Percentiles rank a stretch among this genome's conserved stretches.
Conservation (phyloP, 2,888 invertebrate species). For the Luperina nickerlii region DNA sequence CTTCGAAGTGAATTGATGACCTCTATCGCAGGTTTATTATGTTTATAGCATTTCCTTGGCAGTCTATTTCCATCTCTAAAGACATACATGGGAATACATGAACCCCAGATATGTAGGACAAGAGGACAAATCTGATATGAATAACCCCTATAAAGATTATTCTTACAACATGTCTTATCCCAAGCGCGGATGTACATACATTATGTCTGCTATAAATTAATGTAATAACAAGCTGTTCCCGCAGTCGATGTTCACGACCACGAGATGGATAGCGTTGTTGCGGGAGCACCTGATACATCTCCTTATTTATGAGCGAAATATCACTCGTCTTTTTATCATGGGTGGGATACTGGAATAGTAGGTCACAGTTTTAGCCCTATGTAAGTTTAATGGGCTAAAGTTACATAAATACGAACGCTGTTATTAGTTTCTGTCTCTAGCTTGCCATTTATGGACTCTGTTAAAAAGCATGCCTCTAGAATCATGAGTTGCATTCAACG, state of each 20-base stretch:
- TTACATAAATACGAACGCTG: background rate
- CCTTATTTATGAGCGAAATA: conserved; percentile 1
- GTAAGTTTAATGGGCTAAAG: background rate
- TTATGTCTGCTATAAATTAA: conserved; percentile 24
- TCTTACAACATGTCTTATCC: background rate
- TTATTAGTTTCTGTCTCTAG: background rate
- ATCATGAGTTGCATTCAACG: background rate
- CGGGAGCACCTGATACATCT: conserved; percentile 24
- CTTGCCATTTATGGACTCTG: background rate
- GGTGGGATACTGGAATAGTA: background rate
- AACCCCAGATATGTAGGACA: background rate
- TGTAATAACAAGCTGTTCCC: conserved; percentile 23
- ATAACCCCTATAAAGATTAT: background rate
- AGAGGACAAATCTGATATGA: background rate
- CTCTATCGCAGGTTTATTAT: too few relatives aligned
- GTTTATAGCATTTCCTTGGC: background rate
- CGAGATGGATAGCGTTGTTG: conserved; percentile 7
- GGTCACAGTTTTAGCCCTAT: background rate
- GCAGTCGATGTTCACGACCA: conserved; percentile 34
- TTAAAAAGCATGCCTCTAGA: background rate
- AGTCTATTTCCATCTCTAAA: background rate
- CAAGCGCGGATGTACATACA: background rate
- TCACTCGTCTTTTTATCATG: background rate
- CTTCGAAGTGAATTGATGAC: background rate
- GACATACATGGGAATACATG: background rate